Percentiles rank a stretch among this genome's conserved stretches.
These are phyloP conservation scores for Cydia pomonella DNA, from an alignment of 1,140 invertebrate genomes.

Conservation along the genomic window DNA sequence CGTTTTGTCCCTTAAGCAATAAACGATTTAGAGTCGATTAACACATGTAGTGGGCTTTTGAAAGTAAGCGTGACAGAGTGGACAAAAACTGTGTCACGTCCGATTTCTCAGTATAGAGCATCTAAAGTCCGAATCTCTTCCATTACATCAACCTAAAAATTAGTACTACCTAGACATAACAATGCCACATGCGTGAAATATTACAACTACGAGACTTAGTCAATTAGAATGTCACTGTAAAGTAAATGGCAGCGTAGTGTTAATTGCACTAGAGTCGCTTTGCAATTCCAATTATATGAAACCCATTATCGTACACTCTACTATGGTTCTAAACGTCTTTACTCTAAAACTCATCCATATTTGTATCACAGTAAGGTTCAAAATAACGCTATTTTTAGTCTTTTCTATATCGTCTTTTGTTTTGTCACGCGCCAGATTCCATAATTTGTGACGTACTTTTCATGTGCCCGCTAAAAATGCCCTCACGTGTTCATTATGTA, in stretches of 20 bases:
- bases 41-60: too few species aligned
- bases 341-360: not conserved
- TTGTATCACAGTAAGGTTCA: not conserved
- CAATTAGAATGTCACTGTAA: slow-evolving; percentile 25
- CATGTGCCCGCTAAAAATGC: not conserved
- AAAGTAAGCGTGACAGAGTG: too few species aligned
- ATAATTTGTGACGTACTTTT: slow-evolving; percentile 19
- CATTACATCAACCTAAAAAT: too few species aligned
- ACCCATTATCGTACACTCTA: not conserved
- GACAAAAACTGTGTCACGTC: too few species aligned
- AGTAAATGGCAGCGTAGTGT: slow-evolving; percentile 9
- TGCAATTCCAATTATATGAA: slow-evolving; percentile 29
- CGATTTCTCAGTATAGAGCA: too few species aligned
- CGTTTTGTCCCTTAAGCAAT: too few species aligned
- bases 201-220: not conserved
- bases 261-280: slow-evolving; percentile 21
- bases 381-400: not conserved
- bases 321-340: not conserved
- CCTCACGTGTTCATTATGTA: not conserved
- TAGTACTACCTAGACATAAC: not conserved
- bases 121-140: too few species aligned
- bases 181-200: not conserved
- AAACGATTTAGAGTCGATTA: too few species aligned
- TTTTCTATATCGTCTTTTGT: not conserved
- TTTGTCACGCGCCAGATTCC: not conserved